Evolutionary conservation across 2,888 invertebrate genomes (phyloP), one percentile per base, ranked within the genome.

Genomic region (Ophraella communa): DNA sequence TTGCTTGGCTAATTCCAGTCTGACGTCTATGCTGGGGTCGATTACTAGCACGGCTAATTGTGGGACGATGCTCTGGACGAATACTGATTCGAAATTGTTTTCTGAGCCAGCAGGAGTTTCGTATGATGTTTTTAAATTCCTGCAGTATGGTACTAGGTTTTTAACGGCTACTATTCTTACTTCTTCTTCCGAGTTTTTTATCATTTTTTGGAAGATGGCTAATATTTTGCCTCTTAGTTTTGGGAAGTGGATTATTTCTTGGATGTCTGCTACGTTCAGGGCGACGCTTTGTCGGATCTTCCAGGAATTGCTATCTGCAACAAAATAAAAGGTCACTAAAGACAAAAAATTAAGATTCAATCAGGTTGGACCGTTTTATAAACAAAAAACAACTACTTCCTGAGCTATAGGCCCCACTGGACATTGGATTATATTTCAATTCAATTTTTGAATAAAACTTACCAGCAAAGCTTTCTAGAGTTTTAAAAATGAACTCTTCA

Each of bases 271-370:
- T 23, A 80, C 75, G 60, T 69, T 69, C 24, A 53, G 65, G 4
- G 80, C 78, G 7, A 80, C 61, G 56, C 72, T 68, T 59, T 79
- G 78, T 5, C 79, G 73, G 2, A 79, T 71, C 63, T 73, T 76
- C 80, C 80, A 81, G 0, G 80, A 80, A 4, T 65, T 27, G 52
- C 77, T 76, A 45, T 68, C 79, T 79, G 55, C 39, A 78, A 73
- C 61, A 45, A 55, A 44, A 57, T 18, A 52, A 7, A 42, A n/a
- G n/a, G n/a, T n/a, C n/a, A n/a, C n/a, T 24, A 7, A 8, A 24
- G 24, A 24, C 24, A 1, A 24, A 7, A 7, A 1, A 24, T 24
- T 4, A 24, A 44, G 45, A 30, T 20, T 2, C 45, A 24, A n/a
- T n/a, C n/a, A n/a, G n/a, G n/a, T n/a, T n/a, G n/a, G n/a, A n/a